Evolutionary conservation across 2,113 vertebrate genomes (phyloP).

Genomic region (Gopherus flavomarginatus): DNA sequence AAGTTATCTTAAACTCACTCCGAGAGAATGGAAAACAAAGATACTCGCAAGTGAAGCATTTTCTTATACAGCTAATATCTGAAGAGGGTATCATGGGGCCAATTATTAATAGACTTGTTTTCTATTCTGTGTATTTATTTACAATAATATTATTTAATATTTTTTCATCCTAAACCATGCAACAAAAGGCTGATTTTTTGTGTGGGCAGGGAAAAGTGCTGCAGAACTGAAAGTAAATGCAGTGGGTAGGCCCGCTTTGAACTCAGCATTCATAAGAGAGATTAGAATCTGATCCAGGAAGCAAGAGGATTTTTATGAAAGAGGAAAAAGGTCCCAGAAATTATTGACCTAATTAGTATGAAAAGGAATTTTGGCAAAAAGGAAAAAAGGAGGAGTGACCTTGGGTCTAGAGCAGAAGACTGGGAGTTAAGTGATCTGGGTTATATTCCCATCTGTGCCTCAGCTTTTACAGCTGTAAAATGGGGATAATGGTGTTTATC

Average conservation of each 20-base stretch:
- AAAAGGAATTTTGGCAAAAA: background rate
- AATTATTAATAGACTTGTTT: background rate
- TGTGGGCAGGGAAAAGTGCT: background rate
- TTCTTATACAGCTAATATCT: background rate
- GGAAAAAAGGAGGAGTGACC: background rate
- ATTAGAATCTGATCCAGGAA: background rate
- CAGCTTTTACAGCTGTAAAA: background rate
- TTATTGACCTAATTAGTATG: background rate
- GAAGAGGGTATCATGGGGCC: background rate
- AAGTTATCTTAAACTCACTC: constrained; percentile 40
- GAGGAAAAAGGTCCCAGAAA: background rate
- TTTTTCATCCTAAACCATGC: background rate
- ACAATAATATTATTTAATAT: background rate
- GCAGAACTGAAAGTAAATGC: background rate
- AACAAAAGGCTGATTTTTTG: background rate
- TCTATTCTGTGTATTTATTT: background rate
- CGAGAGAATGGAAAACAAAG: constrained; percentile 18
- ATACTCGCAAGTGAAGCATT: constrained; percentile 19
- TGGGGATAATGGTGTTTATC: background rate
- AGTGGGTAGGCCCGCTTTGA: background rate
- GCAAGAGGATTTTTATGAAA: background rate
- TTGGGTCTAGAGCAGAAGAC: background rate
- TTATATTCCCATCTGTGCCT: background rate
- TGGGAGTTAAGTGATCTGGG: background rate
- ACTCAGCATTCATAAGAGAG: background rate